Conservation (phyloP, 1,140 invertebrate species). For the Andrena cerasifolii region DNA sequence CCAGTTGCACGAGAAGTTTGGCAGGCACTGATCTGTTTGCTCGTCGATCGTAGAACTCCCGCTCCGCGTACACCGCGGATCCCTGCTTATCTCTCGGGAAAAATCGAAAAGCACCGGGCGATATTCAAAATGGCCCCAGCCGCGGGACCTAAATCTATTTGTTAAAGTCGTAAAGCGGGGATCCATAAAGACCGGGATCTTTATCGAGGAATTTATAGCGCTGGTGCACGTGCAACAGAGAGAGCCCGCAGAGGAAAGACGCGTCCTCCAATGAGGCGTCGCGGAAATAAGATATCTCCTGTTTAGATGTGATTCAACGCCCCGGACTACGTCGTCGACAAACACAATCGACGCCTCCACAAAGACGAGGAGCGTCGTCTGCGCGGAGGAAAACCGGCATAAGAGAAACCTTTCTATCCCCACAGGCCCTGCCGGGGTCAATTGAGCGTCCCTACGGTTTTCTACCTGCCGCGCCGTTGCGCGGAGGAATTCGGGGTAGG, state of each 20-base stretch:
- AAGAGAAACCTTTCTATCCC: constrained; percentile 43
- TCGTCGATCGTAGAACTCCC: background rate
- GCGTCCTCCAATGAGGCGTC: constrained; percentile 49
- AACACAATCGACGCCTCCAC: constrained; percentile 73
- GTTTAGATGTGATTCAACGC: constrained; percentile 62
- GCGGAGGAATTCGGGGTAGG: constrained; percentile 56
- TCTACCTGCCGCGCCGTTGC: constrained; percentile 59
- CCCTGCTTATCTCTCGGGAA: background rate
- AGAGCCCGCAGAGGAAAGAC: background rate
- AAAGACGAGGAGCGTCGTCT: constrained; percentile 47
- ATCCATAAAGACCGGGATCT: constrained; percentile 38
- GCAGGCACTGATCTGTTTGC: background rate
- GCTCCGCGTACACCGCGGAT: background rate
- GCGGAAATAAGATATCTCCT: constrained; percentile 68
- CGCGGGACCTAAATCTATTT: constrained; percentile 33
- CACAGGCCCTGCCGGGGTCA: constrained; percentile 42
- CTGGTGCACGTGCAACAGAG: background rate
- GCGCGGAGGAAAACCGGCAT: constrained; percentile 56
- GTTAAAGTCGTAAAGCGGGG: constrained; percentile 22
- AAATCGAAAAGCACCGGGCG: background rate
- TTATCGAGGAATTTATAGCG: constrained; percentile 33
- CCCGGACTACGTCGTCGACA: constrained; percentile 42
- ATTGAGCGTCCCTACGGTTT: constrained; percentile 61
- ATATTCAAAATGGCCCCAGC: constrained; percentile 12
- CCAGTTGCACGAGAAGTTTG: background rate